Base-by-base conservation (phyloP, 1,140 invertebrate species). In the Magallana gigas region DNA sequence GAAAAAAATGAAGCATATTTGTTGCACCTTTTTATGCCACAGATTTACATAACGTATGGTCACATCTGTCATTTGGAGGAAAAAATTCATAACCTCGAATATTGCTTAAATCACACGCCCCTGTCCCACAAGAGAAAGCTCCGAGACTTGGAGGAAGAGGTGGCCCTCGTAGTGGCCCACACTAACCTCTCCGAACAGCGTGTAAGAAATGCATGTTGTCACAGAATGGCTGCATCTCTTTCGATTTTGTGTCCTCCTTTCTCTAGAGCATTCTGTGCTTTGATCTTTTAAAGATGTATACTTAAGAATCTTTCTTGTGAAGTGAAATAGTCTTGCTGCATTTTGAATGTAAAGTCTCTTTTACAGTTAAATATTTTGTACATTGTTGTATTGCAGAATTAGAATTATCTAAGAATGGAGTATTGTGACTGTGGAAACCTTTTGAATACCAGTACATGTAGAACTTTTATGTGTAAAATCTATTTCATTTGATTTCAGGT, bases 41-140 rank as follows among this genome's bases (percentile, higher is more conserved):
- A 94, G 93, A 93, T 94, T 60, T 93, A 93, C 89, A 89, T 93
- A 82, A 85, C 93, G 1, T 91, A 92, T 7, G 88, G 92, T 14
- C 88, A 89, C 59, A 88, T 93, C 18, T 92, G 84, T 86, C 76
- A 88, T 14, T 86, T 93, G 57, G 92, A 92, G 84, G 91, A 92
- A 48, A 90, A 89, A 83, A 90, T 93, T n/a, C 60, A 89, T 36
- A 85, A 90, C 62, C 89, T 94, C n/a, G 89, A 93, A 64, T 62
- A 87, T 8, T 87, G 90, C 81, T 90, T 94, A 23, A 83, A 59
- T 16, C 84, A 68, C 11, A 87, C 76, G 16, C 36, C 58, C n/a
- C 29, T 71, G 9, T 57, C 81, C 8, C 85, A 91, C 62, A 80
- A 88, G 62, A 89, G 86, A 57, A 87, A 88, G 68, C 87, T 93